phyloP scores from a whole-genome alignment of 2,797 vertebrate species.

The Hybognathus amarus region DNA sequence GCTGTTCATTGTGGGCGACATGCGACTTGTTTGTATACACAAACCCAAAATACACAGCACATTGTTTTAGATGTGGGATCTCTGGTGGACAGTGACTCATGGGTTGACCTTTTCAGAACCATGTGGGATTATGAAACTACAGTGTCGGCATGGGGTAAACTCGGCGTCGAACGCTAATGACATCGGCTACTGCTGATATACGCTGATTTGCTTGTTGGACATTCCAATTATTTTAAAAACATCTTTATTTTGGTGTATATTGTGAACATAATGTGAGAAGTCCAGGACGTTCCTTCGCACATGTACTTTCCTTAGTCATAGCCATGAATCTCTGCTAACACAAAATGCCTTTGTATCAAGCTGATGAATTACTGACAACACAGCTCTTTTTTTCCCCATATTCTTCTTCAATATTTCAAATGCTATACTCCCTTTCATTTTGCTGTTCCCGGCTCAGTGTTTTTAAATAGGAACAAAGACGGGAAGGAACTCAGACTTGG shows the following conservation, averaged over 20 bases:
- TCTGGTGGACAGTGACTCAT: constrained; percentile 59
- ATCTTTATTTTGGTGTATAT: not conserved
- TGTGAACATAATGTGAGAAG: not conserved
- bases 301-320: constrained; percentile 31
- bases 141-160: constrained; percentile 52
- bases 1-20: constrained; percentile 51
- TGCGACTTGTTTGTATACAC: constrained; percentile 57
- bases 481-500: constrained; percentile 41
- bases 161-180: constrained; percentile 23
- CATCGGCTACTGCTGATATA: not conserved
- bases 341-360: constrained; percentile 45
- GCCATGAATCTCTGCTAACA: constrained; percentile 40
- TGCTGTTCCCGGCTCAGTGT: constrained; percentile 39
- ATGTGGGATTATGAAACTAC: constrained; percentile 60
- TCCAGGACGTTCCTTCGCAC: constrained; percentile 10
- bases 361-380: constrained; percentile 59
- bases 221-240: constrained; percentile 26
- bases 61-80: constrained; percentile 55
- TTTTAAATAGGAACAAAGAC: constrained; percentile 61
- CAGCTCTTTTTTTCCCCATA: not conserved
- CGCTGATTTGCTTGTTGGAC: constrained; percentile 19
- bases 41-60: constrained; percentile 42
- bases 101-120: constrained; percentile 59
- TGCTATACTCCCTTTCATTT: constrained; percentile 51
- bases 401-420: constrained; percentile 52